A percentile compares a stretch with the other conserved stretches of the same genome.
phyloP scores from a whole-genome alignment of 2,888 invertebrate genomes.

The Bellardia pandia region DNA sequence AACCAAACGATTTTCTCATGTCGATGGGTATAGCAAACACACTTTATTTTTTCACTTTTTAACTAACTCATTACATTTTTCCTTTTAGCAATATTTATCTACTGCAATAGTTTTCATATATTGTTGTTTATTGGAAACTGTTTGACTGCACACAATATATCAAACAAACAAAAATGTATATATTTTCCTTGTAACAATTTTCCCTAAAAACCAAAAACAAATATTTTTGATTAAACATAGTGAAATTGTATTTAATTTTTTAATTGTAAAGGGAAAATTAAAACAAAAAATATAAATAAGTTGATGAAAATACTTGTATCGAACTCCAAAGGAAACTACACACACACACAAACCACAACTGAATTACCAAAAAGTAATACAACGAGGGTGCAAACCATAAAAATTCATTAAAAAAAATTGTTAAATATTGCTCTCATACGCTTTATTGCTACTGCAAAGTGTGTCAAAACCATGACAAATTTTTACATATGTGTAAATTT shows the following conservation, averaged over 20 bases:
- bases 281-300: neutral
- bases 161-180: neutral
- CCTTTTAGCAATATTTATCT: neutral
- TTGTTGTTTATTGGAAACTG: conserved; percentile 41
- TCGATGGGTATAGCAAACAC: no score
- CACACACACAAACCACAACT: neutral
- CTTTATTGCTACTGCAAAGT: neutral
- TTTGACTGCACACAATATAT: conserved; percentile 24
- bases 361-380: neutral
- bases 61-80: neutral
- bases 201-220: conserved; percentile 1
- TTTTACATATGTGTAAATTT: neutral
- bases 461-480: neutral
- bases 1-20: no score
- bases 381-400: conserved; percentile 56
- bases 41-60: no score
- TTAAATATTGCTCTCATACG: conserved; percentile 74
- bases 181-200: neutral
- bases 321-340: neutral
- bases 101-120: neutral
- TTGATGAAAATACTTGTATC: neutral
- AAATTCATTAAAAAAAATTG: conserved; percentile 80
- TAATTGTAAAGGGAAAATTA: neutral
- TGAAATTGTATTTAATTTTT: conserved; percentile 14
- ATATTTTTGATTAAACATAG: conserved; percentile 49